Conservation (phyloP, 2,113 vertebrate genomes). For the Heterochromis multidens region DNA sequence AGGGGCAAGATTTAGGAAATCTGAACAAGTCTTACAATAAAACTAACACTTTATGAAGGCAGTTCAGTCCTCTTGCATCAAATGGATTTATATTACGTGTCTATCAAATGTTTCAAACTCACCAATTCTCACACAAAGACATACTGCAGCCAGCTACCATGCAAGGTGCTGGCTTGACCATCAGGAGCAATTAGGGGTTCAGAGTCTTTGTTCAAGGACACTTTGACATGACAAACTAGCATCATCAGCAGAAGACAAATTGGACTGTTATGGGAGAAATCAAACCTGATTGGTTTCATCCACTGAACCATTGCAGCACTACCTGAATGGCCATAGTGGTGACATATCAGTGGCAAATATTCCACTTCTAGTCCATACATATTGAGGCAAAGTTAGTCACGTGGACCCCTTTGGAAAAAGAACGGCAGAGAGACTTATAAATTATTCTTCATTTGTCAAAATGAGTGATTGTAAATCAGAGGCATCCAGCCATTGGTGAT, state of each 20-base stretch:
- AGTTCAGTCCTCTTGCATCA: neutral
- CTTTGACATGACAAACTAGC: neutral
- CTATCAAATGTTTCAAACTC: neutral
- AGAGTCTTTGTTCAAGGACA: neutral
- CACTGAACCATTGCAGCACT: neutral
- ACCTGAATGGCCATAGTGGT: neutral
- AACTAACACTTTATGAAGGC: neutral
- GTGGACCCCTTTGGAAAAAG: neutral
- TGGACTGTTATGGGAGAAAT: neutral
- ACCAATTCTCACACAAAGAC: neutral
- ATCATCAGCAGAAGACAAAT: neutral
- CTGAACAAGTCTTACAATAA: neutral
- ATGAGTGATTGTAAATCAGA: slow-evolving; percentile 37
- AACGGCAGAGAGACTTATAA: slow-evolving; percentile 14
- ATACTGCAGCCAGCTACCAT: neutral
- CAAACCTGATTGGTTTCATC: neutral
- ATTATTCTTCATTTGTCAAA: slow-evolving; percentile 48
- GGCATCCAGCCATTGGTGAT: slow-evolving; percentile 20
- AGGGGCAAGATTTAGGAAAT: neutral
- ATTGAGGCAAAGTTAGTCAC: neutral
- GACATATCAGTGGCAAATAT: neutral
- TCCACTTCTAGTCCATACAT: neutral
- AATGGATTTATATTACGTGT: neutral
- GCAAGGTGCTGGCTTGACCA: neutral
- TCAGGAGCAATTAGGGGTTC: neutral